Base-by-base conservation (phyloP, 2,113 vertebrate species). In the Tyrannus savana region DNA sequence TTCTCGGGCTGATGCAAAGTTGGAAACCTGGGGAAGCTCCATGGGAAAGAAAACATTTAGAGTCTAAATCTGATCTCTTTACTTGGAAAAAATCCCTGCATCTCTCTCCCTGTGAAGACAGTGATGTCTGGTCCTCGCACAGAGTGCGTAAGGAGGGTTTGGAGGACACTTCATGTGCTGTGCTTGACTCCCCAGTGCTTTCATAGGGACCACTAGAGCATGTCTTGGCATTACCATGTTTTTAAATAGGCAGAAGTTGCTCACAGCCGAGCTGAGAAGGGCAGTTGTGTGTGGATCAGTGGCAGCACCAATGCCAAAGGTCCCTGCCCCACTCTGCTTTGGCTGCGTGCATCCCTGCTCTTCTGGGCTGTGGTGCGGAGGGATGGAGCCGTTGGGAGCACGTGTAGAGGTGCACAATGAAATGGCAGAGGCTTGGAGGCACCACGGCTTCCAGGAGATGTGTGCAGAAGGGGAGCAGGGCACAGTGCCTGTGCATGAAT, bases 1-100 rank as follows among this genome's bases (percentile, higher is more conserved):
- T 69, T 46, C 24, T 44, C 0, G 0, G 50, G 33, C 56, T 9
- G 10, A 23, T 35, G 46, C 7, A 39, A 58, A 77, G 35, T 58
- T 4, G 19, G 59, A 71, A 95, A 63, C 18, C 8, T 55, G 33
- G 6, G 49, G 58, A 85, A 87, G 53, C 25, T 76, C 33, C 1
- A 0, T 25, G 42, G n/a, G 10, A 87, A 87, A 13, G 42, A 55
- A 66, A 91, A 46, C 3, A 4, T 66, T 87, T 55, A 22, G 59
- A 55, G 21, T 10, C 13, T 52, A 27, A n/a, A 69, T 71, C 15
- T 78, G 87, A 74, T 14, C 19, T 7, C 16, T 91, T 90, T 60
- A 42, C 13, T 33, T 82, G 33, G 33, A 64, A 55, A 49, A 75
- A 15, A 28, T 42, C 35, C 23, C 22, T 81, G 10, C 24, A 37